Conservation (phyloP, 2,888 invertebrate genomes). For the Pterostichus niger region DNA sequence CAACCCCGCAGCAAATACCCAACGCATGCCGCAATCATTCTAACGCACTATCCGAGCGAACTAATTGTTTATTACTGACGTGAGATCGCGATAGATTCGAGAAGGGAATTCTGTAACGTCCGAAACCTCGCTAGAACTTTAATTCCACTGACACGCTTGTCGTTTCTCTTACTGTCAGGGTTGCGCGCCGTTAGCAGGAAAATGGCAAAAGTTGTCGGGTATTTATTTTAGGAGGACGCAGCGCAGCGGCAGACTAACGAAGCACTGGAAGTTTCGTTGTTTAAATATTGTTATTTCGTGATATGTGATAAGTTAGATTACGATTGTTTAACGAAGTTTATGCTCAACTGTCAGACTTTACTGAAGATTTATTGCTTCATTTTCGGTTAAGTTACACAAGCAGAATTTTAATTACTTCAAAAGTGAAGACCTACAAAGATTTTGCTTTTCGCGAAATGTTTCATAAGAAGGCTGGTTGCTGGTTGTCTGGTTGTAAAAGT, state of each 20-base stretch:
- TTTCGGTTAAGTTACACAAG: background rate
- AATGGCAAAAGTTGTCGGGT: constrained; percentile 35
- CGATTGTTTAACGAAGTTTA: constrained; percentile 43
- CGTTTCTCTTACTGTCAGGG: background rate
- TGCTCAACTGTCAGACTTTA: constrained; percentile 17
- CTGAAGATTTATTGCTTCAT: constrained; percentile 36
- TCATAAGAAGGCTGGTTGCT: no score
- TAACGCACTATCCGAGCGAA: constrained; percentile 7
- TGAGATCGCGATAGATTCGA: constrained; percentile 32
- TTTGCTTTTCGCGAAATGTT: background rate
- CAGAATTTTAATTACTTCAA: constrained; percentile 35
- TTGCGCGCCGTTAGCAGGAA: background rate
- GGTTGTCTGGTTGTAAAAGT: no score
- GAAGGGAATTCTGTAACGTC: background rate
- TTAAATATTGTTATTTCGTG: constrained; percentile 52
- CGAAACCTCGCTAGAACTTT: no score
- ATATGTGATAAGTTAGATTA: constrained; percentile 50
- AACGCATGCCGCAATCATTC: constrained; percentile 22
- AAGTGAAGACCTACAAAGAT: background rate
- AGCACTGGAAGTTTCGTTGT: constrained; percentile 5
- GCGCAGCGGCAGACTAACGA: constrained; percentile 13
- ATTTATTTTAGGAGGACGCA: constrained; percentile 16
- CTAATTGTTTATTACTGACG: constrained; percentile 58
- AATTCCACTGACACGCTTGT: background rate
- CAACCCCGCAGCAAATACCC: constrained; percentile 8